A percentile compares a stretch with the other conserved stretches of the same genome.
These are phyloP conservation scores for Drosophila paucipuncta DNA, from an alignment of 2,888 invertebrate genomes.

Conservation along the genomic window DNA sequence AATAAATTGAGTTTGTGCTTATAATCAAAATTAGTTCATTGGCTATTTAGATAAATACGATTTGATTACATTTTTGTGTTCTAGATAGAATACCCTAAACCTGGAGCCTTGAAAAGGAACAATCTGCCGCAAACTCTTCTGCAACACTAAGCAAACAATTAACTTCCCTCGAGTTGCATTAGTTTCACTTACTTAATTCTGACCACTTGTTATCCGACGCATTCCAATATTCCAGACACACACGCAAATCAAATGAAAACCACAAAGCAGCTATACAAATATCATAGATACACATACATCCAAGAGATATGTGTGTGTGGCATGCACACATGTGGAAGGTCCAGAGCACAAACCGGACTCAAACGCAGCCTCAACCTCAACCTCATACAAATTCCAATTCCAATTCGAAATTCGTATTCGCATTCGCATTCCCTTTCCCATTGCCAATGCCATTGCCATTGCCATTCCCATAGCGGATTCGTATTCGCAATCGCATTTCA, in stretches of 20 bases:
- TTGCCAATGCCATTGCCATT: not conserved
- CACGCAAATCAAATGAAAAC: constrained; percentile 35
- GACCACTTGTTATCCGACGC: not conserved
- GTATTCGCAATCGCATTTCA: constrained; percentile 44
- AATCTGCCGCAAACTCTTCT: not conserved
- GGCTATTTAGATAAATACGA: not conserved
- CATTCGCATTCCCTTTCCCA: constrained; percentile 9
- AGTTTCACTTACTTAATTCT: not conserved
- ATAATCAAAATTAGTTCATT: not conserved
- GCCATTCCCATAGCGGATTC: constrained; percentile 10
- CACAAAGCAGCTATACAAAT: constrained; percentile 18
- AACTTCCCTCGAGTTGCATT: not conserved
- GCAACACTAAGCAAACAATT: not conserved
- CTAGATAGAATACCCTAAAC: not conserved
- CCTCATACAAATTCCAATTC: constrained; percentile 6
- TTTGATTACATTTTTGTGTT: not conserved
- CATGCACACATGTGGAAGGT: not conserved
- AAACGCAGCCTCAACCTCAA: constrained; percentile 8
- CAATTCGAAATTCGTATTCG: constrained; percentile 2
- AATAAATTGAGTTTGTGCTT: not conserved
- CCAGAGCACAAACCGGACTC: constrained; percentile 31
- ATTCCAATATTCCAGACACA: constrained; percentile 11
- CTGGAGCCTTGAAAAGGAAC: not conserved
- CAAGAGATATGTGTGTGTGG: not conserved
- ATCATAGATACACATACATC: constrained; percentile 17